These are phyloP conservation scores for Eueides isabella DNA, from an alignment of 1,140 invertebrate species.

Conservation along the genomic window DNA sequence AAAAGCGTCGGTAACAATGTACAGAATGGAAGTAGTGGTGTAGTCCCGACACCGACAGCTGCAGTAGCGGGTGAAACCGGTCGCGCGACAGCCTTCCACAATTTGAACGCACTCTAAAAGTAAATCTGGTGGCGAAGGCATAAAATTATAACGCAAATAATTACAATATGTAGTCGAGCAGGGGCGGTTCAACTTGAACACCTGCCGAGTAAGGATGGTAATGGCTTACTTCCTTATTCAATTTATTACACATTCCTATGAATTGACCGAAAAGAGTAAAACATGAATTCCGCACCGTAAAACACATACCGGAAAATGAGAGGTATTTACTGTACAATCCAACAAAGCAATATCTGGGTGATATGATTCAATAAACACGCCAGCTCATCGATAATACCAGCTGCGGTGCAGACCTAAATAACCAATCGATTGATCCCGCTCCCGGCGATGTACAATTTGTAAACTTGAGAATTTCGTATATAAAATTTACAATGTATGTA, in stretches of 20 bases:
- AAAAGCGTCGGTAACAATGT: neutral
- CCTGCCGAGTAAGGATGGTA: slow-evolving; percentile 12
- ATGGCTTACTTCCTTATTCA: slow-evolving; percentile 20
- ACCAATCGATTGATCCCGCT: slow-evolving; percentile 19
- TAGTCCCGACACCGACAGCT: neutral
- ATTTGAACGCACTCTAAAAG: neutral
- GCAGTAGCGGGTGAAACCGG: slow-evolving; percentile 21
- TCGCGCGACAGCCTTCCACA: slow-evolving; percentile 10
- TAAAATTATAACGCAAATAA: slow-evolving; percentile 11
- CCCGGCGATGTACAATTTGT: neutral
- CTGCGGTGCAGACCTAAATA: slow-evolving; percentile 25
- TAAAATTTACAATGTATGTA: neutral
- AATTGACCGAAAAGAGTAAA: slow-evolving; percentile 17
- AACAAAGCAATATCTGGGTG: slow-evolving; percentile 12
- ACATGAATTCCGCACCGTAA: slow-evolving; percentile 12
- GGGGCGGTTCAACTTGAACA: neutral
- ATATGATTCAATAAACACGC: slow-evolving; percentile 29
- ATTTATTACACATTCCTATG: slow-evolving; percentile 6
- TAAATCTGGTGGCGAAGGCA: slow-evolving; percentile 1
- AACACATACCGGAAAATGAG: slow-evolving; percentile 17
- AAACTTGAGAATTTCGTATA: neutral
- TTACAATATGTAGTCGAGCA: neutral
- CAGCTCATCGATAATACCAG: slow-evolving; percentile 19
- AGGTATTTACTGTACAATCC: slow-evolving; percentile 12
- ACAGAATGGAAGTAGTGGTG: neutral